Evolutionary conservation across 2,888 invertebrate species (phyloP).

Genomic region (Lasiommata megera): DNA sequence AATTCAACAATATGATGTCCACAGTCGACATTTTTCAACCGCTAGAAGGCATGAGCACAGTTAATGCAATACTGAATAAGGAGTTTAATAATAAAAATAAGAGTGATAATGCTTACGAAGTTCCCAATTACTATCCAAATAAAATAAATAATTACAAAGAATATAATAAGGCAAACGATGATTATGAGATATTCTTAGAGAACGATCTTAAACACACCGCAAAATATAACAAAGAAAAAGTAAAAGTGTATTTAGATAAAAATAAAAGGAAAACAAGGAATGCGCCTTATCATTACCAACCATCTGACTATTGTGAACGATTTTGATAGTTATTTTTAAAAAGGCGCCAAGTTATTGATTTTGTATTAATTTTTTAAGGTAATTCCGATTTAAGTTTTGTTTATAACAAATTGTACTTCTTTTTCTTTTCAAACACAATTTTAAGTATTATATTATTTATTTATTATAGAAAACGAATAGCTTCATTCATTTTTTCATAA

Average conservation of each 20-base stretch:
- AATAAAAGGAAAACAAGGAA: constrained; percentile 51
- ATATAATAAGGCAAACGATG: constrained; percentile 35
- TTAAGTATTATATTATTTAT: too few species aligned
- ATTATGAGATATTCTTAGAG: constrained; percentile 58
- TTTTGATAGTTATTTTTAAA: constrained; percentile 19
- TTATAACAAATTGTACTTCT: neutral
- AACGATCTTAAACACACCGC: constrained; percentile 50
- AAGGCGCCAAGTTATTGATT: neutral
- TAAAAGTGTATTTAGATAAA: constrained; percentile 56
- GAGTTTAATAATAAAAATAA: constrained; percentile 25
- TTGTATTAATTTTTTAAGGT: neutral
- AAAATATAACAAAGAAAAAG: constrained; percentile 56
- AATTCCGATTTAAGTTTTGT: neutral
- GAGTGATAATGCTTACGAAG: constrained; percentile 26
- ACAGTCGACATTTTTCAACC: constrained; percentile 4
- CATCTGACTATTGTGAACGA: constrained; percentile 20
- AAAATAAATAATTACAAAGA: constrained; percentile 19
- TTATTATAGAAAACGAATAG: too few species aligned
- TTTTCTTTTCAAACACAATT: neutral
- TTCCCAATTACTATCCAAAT: constrained; percentile 4
- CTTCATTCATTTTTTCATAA: too few species aligned
- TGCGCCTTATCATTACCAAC: constrained; percentile 32
- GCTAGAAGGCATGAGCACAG: constrained; percentile 4
- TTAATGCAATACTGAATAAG: constrained; percentile 10
- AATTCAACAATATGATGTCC: constrained; percentile 5